Evolutionary conservation across 2,888 invertebrate species (phyloP), one percentile per base, ranked within the genome.

Genomic region (Eristalinus sepulchralis): DNA sequence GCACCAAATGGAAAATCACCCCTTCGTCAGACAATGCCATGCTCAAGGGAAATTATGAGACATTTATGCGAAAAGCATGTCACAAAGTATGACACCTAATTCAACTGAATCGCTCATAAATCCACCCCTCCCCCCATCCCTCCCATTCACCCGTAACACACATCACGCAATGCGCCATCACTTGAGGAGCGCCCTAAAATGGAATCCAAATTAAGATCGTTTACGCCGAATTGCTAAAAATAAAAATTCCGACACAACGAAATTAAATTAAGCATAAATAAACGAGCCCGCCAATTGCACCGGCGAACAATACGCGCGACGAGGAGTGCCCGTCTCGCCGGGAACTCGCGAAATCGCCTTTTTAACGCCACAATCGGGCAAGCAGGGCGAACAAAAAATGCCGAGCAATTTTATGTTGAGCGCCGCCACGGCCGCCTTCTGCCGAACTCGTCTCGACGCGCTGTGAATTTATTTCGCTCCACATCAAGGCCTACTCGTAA

Each of bases 391-490:
- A 9, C 33, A 27, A 68, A 68, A 22, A 24, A n/a, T 8, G 9
- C n/a, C 5, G 33, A 34, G 17, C 11, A 34, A 34, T 34, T 11
- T 63, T 13, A 71, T 59, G 10, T 4, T 13, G n/a, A 39, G 9
- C 53, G 39, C 13, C 36, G 0, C n/a, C 39, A 3, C 31, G 31
- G 31, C n/a, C 39, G n/a, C 0, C n/a, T n/a, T n/a, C n/a, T 39
- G 64, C 27, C 39, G 20, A 20, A 22, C 20, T 22, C 55, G 27
- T 36, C 34, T 68, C 62, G 70, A 39, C 53, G 63, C 55, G 31
- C 55, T 70, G 55, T 57, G 20, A 63, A 78, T 63, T 78, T 70
- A 31, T 68, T 31, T 77, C 27, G 47, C 22, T 55, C 33, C 62
- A 63, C 70, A 39, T 39, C 55, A 68, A 77, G 53, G 53, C 33